phyloP scores from a whole-genome alignment of 2,113 vertebrate species.

The Sisor rabdophorus region DNA sequence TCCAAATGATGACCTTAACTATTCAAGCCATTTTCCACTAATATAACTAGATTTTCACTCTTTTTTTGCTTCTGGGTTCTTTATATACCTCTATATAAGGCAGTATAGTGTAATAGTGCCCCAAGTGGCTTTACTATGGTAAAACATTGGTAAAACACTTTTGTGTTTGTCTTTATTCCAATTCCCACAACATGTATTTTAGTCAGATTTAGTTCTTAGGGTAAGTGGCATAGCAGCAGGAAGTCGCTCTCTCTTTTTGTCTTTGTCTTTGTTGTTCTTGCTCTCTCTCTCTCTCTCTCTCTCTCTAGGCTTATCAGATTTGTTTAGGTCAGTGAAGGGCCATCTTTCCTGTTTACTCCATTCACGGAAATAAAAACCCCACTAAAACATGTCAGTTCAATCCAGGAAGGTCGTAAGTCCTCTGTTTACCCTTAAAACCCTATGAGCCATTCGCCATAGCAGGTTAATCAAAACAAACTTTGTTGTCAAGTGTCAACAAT shows the following conservation, averaged over 20 bases:
- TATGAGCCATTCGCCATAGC: background rate
- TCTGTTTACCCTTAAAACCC: background rate
- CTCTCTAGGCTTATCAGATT: conserved; percentile 32
- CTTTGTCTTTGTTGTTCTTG: background rate
- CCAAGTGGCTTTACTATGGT: background rate
- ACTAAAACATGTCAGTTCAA: conserved; percentile 35
- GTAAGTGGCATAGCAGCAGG: conserved; percentile 32
- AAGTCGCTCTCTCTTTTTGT: background rate
- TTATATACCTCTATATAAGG: too few relatives aligned
- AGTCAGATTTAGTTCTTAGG: conserved; percentile 3
- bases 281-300: background rate
- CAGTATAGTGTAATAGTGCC: background rate
- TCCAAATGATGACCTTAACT: too few relatives aligned
- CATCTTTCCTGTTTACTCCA: conserved; percentile 52
- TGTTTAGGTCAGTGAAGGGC: conserved; percentile 27
- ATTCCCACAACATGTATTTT: background rate
- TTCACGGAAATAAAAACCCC: conserved; percentile 24
- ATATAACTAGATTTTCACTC: too few relatives aligned
- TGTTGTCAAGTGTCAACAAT: background rate
- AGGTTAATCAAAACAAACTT: conserved; percentile 13
- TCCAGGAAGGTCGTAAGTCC: background rate
- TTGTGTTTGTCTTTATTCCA: conserved; percentile 2
- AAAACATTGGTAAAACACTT: too few relatives aligned
- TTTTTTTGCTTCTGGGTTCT: too few relatives aligned
- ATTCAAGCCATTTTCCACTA: too few relatives aligned